phyloP scores from a whole-genome alignment of 2,888 invertebrate genomes.

The Mimumesa dahlbomi region DNA sequence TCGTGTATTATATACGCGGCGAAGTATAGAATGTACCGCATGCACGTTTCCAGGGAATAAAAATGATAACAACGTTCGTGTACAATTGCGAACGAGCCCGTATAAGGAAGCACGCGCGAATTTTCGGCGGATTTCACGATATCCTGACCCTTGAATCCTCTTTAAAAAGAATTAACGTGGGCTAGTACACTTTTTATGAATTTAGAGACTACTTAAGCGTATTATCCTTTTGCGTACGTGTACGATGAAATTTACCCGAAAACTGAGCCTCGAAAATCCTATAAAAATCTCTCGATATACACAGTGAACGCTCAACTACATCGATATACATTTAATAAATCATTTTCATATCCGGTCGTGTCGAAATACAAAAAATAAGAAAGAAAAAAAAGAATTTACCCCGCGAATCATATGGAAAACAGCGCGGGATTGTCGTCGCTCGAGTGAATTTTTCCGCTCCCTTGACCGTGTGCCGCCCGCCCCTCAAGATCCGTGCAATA shows the following conservation, averaged over 20 bases:
- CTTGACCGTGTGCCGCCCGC: slow-evolving; percentile 15
- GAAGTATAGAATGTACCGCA: slow-evolving; percentile 10
- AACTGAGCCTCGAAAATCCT: no score
- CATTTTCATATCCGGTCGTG: no score
- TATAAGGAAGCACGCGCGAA: slow-evolving; percentile 48
- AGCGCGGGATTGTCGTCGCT: slow-evolving; percentile 10
- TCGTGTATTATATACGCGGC: slow-evolving; percentile 43
- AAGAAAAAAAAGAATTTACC: no score
- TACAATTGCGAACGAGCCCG: slow-evolving; percentile 23
- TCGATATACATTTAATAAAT: no score
- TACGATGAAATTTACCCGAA: slow-evolving; percentile 14
- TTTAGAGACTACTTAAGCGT: slow-evolving; percentile 45
- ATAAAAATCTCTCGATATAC: no score
- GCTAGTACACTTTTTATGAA: slow-evolving; percentile 23
- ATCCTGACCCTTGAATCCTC: slow-evolving; percentile 35
- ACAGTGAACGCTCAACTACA: no score
- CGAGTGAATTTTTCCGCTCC: slow-evolving; percentile 43
- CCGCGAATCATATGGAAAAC: slow-evolving; percentile 15
- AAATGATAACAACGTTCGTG: slow-evolving; percentile 44
- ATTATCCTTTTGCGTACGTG: slow-evolving; percentile 41
- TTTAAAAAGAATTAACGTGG: slow-evolving; percentile 41
- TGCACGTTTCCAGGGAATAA: slow-evolving; percentile 23
- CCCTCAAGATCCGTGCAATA: slow-evolving; percentile 65
- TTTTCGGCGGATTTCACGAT: slow-evolving; percentile 39
- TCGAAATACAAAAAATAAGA: no score